Conservation (phyloP, 2,797 vertebrate genomes). For the Falco cherrug region DNA sequence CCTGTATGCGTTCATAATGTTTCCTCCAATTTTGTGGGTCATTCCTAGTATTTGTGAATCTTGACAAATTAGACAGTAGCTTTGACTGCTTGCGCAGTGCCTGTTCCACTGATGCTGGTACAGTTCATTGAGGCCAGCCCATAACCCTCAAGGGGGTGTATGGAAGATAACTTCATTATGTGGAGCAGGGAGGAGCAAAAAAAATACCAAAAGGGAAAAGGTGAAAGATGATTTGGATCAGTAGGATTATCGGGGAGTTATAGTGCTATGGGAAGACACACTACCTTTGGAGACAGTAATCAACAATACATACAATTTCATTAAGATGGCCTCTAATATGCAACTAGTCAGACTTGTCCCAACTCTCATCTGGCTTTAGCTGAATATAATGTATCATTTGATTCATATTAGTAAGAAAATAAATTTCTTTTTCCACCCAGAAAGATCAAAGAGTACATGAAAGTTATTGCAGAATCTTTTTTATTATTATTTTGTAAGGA, state of each 20-base stretch:
- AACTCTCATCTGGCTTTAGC: neutral
- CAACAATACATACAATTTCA: neutral
- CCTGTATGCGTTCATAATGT: accelerated
- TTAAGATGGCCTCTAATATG: neutral
- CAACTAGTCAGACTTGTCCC: neutral
- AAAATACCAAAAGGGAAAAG: neutral
- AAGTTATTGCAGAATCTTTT: neutral
- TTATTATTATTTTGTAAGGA: neutral
- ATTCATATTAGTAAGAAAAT: neutral
- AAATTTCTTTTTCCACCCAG: neutral
- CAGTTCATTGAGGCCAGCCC: neutral
- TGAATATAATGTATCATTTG: neutral
- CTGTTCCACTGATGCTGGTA: neutral
- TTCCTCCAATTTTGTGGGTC: neutral
- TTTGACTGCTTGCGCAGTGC: neutral
- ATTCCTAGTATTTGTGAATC: neutral
- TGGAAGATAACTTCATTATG: accelerated
- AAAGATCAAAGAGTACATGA: neutral
- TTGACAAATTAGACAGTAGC: neutral
- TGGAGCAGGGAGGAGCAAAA: neutral
- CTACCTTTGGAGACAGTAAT: neutral
- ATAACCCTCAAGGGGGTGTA: accelerated
- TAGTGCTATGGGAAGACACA: accelerated
- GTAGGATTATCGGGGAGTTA: neutral
- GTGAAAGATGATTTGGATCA: neutral